These are phyloP conservation scores for Hipparchia semele DNA, from an alignment of 2,888 invertebrate species.

Conservation along the genomic window DNA sequence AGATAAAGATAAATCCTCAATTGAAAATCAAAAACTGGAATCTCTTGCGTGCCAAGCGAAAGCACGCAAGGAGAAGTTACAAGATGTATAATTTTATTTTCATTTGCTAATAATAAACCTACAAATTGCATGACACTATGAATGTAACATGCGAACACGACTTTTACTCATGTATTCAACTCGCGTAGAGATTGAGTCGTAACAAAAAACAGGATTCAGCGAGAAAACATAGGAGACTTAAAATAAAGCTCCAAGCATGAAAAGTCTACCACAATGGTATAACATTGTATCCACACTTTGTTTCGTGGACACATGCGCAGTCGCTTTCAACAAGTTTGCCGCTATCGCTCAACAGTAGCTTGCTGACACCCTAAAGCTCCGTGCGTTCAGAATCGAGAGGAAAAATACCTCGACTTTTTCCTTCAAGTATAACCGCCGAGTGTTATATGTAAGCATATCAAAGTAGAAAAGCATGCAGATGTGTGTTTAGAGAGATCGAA, in stretches of 20 bases:
- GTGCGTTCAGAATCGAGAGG: conserved; percentile 52
- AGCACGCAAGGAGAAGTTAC: neutral
- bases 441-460: conserved; percentile 77
- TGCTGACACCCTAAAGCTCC: conserved; percentile 55
- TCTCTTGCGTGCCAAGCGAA: neutral
- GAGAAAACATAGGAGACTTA: neutral
- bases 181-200: conserved; percentile 1
- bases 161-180: conserved; percentile 3
- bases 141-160: neutral
- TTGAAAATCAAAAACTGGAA: neutral
- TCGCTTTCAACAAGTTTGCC: conserved; percentile 50
- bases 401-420: conserved; percentile 51
- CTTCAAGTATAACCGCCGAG: conserved; percentile 56
- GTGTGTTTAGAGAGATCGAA: conserved; percentile 68
- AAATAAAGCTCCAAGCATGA: conserved; percentile 14
- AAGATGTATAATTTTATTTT: neutral
- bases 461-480: conserved; percentile 72
- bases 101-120: neutral
- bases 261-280: conserved; percentile 33
- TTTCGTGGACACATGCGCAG: conserved; percentile 54
- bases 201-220: conserved; percentile 8
- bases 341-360: conserved; percentile 55
- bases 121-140: neutral
- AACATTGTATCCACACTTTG: conserved; percentile 45
- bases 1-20: no score